Evolutionary conservation across 1,140 invertebrate species (phyloP), one percentile per base, ranked within the genome.

Genomic region (Chlorops oryzae): DNA sequence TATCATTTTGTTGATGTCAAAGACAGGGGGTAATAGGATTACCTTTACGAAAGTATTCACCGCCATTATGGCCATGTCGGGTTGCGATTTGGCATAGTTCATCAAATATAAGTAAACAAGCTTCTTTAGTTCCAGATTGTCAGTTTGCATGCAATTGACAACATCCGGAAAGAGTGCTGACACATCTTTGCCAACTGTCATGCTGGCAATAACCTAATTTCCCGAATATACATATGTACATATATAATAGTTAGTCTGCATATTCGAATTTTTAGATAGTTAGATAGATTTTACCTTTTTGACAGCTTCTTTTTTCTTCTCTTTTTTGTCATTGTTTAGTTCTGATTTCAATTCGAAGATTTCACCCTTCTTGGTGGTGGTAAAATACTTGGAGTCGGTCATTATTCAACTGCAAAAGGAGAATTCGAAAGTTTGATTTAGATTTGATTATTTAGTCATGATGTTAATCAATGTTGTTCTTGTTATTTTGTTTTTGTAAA

Each of bases 1-100:
- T 15, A 4, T 1, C 18, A 42, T 38, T 10, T 38, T 65, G 69
- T n/a, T n/a, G n/a, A n/a, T n/a, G n/a, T n/a, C n/a, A n/a, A n/a
- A n/a, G n/a, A n/a, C n/a, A n/a, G n/a, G n/a, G n/a, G 35, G 13
- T 28, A 13, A 4, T 28, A 20, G 32, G 64, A 59, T 72, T 79
- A 95, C 92, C 86, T 98, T 99, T 40, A 99, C 97, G 81, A 99
- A 99, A 20, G 97, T 99, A 78, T 99, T 99, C 24, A 99, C 97
- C 28, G 97, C 97, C 95, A 99, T 98, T 50, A 99, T 99, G 44
- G 97, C 96, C 90, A 98, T 96, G 72, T 99, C 97, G 9, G 97
- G 97, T 74, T 99, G 97, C 59, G 92, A 98, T 74, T 99, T 99
- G 43, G 97, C 97, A 78, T 99, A 99, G 74, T 99, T 99, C 97